Conservation (phyloP, 2,888 invertebrate genomes). For the Platerodrilus igneus region DNA sequence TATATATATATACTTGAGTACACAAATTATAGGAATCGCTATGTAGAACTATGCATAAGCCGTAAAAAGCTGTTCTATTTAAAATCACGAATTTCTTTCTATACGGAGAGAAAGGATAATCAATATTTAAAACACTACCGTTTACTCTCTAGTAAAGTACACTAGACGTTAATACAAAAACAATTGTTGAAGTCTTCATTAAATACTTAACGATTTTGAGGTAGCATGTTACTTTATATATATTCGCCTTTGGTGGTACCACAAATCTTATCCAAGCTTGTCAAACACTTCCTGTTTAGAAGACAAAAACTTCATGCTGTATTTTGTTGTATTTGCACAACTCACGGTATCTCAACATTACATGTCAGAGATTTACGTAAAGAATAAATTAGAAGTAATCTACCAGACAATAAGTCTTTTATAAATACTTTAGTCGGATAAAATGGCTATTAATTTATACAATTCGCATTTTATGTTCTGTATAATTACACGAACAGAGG, state of each 20-base stretch:
- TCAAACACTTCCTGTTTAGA: conserved; percentile 38
- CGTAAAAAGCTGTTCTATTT: too few relatives aligned
- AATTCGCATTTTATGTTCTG: conserved; percentile 36
- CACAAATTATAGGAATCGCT: too few relatives aligned
- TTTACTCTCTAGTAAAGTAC: too few relatives aligned
- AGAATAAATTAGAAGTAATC: conserved; percentile 41
- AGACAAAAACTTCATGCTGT: conserved; percentile 40
- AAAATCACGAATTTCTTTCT: too few relatives aligned
- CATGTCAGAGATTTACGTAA: conserved; percentile 26
- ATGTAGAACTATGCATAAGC: too few relatives aligned
- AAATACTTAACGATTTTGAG: conserved; percentile 6
- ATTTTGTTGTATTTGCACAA: conserved; percentile 40
- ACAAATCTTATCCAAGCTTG: conserved; percentile 38
- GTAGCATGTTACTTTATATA: conserved; percentile 17
- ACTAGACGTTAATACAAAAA: too few relatives aligned
- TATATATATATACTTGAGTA: too few relatives aligned
- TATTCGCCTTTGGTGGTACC: conserved; percentile 22
- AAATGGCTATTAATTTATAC: conserved; percentile 40
- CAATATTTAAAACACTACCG: too few relatives aligned
- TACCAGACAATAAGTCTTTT: conserved; percentile 35
- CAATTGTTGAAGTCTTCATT: background rate
- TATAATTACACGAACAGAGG: conserved; percentile 37
- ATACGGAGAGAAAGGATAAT: too few relatives aligned
- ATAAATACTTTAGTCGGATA: conserved; percentile 34
- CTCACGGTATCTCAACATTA: conserved; percentile 39